These are phyloP conservation scores for Sycophaga agraensis DNA, from an alignment of 1,140 invertebrate species.

Conservation along the genomic window DNA sequence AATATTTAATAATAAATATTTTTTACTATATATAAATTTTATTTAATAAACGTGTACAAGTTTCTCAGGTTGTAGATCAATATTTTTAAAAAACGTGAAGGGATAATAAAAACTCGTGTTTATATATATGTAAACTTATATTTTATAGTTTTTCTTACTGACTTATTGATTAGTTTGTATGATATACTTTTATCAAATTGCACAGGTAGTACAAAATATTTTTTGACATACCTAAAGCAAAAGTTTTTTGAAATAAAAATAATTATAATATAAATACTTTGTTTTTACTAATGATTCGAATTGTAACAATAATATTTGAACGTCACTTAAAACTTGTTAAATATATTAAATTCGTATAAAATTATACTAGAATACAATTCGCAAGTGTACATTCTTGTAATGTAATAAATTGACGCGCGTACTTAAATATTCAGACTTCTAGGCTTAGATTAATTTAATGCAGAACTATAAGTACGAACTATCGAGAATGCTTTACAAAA, in stretches of 20 bases:
- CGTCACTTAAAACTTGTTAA: conserved; percentile 11
- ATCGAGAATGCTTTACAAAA: neutral
- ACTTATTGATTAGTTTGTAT: conserved; percentile 1
- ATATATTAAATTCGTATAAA: conserved; percentile 21
- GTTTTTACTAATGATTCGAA: conserved; percentile 16
- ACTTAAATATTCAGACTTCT: conserved; percentile 20
- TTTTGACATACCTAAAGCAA: too few relatives aligned
- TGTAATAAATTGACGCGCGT: neutral
- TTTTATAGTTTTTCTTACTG: too few relatives aligned
- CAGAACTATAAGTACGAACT: conserved; percentile 19
- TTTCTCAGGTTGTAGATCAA: too few relatives aligned
- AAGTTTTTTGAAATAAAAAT: too few relatives aligned
- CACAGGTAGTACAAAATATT: conserved; percentile 16
- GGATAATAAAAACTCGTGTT: too few relatives aligned
- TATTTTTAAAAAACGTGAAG: too few relatives aligned
- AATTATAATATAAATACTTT: conserved; percentile 19
- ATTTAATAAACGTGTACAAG: too few relatives aligned
- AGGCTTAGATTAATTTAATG: conserved; percentile 12
- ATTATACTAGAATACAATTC: conserved; percentile 6
- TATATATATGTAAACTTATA: too few relatives aligned
- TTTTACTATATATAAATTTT: neutral
- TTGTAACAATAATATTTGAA: conserved; percentile 13
- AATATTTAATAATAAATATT: neutral
- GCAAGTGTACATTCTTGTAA: neutral
- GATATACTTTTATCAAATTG: conserved; percentile 18